Conservation (phyloP, 2,797 vertebrate species). For the Microctenopoma lineatum region DNA sequence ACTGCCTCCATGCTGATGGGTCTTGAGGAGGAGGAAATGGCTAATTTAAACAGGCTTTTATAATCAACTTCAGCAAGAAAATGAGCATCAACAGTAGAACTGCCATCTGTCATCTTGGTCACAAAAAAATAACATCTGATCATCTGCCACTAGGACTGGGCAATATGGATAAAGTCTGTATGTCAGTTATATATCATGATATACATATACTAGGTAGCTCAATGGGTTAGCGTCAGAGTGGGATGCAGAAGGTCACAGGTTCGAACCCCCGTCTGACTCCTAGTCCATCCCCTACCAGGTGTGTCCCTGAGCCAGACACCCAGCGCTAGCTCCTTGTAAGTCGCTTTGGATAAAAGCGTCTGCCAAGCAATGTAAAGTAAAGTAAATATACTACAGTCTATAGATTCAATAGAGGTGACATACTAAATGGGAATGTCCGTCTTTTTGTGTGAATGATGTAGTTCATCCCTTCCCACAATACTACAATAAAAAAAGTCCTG, state of each 20-base stretch:
- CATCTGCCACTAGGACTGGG: slow-evolving; percentile 12
- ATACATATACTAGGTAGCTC: too few relatives aligned
- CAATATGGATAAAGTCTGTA: too few relatives aligned
- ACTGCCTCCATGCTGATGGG: slow-evolving; percentile 14
- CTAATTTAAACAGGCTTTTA: slow-evolving; percentile 55
- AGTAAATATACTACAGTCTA: too few relatives aligned
- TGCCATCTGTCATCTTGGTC: slow-evolving; percentile 62
- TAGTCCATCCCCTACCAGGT: too few relatives aligned
- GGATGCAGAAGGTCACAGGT: too few relatives aligned
- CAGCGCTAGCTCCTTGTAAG: too few relatives aligned
- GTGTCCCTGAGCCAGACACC: too few relatives aligned
- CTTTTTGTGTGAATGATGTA: neutral
- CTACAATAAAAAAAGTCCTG: neutral
- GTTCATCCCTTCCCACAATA: neutral
- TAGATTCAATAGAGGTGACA: neutral
- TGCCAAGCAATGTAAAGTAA: too few relatives aligned
- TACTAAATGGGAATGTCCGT: neutral
- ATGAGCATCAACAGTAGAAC: slow-evolving; percentile 40
- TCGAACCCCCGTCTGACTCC: too few relatives aligned
- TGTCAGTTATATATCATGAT: too few relatives aligned
- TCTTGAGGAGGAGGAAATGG: slow-evolving; percentile 22
- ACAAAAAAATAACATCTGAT: slow-evolving; percentile 40
- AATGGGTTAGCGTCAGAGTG: too few relatives aligned
- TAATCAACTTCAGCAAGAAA: slow-evolving; percentile 47
- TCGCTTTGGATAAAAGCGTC: too few relatives aligned